Base-by-base conservation (phyloP, 2,797 vertebrate genomes). In the Chelon auratus region DNA sequence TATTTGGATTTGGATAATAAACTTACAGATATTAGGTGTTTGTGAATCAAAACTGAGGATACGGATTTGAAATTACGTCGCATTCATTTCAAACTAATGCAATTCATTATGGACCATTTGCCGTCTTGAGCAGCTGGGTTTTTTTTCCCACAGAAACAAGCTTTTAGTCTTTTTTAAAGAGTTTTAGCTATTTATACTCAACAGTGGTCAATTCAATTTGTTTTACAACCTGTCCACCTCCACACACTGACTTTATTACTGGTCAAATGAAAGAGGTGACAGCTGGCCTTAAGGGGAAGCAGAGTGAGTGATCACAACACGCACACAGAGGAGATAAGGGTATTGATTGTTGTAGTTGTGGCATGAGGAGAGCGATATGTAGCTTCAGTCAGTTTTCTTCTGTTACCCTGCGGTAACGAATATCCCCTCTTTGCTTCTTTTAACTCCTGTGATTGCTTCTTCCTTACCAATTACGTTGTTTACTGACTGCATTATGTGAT, bases 201-300 rank as follows among this genome's bases (percentile, higher is more conserved):
- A 5, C 51, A 3, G 33, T 48, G 74, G 67, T 65, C 53, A 37
- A 13, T 30, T 47, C 0, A 2, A 0, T 72, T 78, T 71, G 50
- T 42, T 77, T 72, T 68, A 72, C 56, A 58, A 11, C 63, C 67
- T 62, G 64, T 51, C 62, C 59, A 3, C 50, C 42, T 3, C 10
- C 47, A 51, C 56, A 54, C 51, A 10, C n/a, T 3, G 30, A 18
- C 60, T 62, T 68, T 58, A 56, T 82, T 78, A 65, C 18, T 13
- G 64, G 37, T 63, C 22, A 72, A 63, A 82, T 77, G 56, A 82
- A 75, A 75, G 72, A 62, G 50, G 76, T 66, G 77, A 78, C 82
- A 84, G 82, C 83, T 86, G 84, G 80, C 59, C 52, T 45, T 71
- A 58, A 72, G 68, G 69, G 67, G 67, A 77, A 77, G 77, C 61